Conservation (phyloP, 2,113 vertebrate species). For the Petrocephalus zakoni region DNA sequence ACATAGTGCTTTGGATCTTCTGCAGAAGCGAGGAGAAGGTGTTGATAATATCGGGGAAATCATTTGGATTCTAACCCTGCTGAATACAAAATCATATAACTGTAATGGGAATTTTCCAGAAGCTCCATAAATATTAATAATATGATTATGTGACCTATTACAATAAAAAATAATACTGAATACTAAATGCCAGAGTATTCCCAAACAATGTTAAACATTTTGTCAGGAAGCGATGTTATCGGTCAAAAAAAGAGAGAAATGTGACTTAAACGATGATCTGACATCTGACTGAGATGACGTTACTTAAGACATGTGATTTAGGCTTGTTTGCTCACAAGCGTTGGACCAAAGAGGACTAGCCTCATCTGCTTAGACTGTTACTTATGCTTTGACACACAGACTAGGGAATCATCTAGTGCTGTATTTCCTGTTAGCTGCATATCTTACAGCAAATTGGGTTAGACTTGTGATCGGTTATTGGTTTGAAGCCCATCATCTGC, state of each 20-base stretch:
- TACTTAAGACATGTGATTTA: neutral
- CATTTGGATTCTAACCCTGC: too few species aligned
- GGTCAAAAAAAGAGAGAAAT: neutral
- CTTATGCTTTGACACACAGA: neutral
- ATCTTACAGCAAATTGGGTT: neutral
- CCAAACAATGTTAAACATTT: neutral
- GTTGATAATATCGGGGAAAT: neutral
- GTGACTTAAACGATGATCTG: neutral
- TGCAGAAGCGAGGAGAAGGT: neutral
- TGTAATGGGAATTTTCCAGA: neutral
- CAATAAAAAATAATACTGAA: neutral
- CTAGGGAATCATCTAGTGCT: neutral
- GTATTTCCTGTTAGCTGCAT: neutral
- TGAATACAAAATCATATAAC: neutral
- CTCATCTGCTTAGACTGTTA: neutral
- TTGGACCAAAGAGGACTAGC: neutral
- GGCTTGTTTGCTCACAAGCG: neutral
- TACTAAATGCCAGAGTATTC: neutral
- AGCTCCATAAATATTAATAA: conserved; percentile 3
- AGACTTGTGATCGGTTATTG: neutral
- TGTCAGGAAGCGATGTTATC: neutral
- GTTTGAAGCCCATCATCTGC: neutral
- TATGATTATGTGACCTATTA: neutral
- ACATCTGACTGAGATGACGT: neutral
- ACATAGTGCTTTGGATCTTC: neutral